A percentile compares a stretch with the other conserved stretches of the same genome.
phyloP scores from a whole-genome alignment of 30 jellyfish, hydroid and myxozoan genomes.

The Catostylus mosaicus region DNA sequence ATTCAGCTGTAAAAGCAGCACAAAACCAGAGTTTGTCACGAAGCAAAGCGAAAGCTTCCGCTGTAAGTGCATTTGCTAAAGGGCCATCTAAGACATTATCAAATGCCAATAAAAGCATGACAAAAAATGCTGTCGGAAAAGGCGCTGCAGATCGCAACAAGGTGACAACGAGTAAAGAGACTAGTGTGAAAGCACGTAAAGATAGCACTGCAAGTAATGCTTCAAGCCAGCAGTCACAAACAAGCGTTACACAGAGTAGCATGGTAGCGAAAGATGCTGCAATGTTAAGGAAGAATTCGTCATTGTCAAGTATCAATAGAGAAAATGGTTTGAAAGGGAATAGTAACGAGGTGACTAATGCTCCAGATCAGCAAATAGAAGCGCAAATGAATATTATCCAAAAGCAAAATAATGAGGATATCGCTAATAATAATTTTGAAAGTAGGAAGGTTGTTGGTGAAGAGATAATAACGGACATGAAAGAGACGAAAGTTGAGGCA shows the following conservation, averaged over 20 bases:
- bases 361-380: background rate
- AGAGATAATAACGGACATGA: background rate
- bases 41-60: background rate
- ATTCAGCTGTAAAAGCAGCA: background rate
- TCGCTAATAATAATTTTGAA: background rate
- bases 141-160: background rate
- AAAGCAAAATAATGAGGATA: background rate
- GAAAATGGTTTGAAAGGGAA: background rate
- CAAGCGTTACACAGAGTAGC: background rate
- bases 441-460: background rate
- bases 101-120: background rate
- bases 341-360: background rate
- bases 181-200: background rate
- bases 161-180: background rate
- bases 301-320: background rate
- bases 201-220: background rate
- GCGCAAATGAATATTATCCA: background rate
- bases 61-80: conserved; percentile 4
- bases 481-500: background rate
- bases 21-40: background rate
- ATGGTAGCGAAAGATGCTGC: background rate
- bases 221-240: background rate
- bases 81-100: background rate
- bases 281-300: no score
- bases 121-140: background rate